phyloP scores from a whole-genome alignment of 1,140 invertebrate species.

The Hestina assimilis region DNA sequence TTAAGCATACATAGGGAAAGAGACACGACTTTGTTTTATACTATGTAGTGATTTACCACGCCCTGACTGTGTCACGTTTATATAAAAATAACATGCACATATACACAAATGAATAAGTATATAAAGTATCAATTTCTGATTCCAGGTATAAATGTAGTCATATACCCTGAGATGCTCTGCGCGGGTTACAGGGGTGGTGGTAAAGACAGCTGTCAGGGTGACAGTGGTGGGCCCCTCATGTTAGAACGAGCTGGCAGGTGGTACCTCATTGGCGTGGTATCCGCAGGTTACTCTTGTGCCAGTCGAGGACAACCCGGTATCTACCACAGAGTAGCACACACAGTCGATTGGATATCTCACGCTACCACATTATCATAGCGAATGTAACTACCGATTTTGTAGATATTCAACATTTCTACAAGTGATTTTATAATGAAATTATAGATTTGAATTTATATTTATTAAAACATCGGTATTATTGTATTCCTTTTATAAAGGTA shows the following conservation, averaged over 20 bases:
- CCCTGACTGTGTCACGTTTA: no score
- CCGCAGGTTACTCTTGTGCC: slow-evolving; percentile 95
- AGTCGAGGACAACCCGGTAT: slow-evolving; percentile 95
- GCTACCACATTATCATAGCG: slow-evolving; percentile 74
- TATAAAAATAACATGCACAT: neutral
- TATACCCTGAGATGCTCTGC: slow-evolving; percentile 98
- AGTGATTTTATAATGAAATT: neutral
- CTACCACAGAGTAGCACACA: slow-evolving; percentile 95
- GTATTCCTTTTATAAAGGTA: slow-evolving; percentile 16
- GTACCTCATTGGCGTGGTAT: slow-evolving; percentile 92
- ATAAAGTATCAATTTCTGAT: slow-evolving; percentile 4
- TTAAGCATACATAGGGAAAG: no score
- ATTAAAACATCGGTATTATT: neutral
- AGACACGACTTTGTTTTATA: no score
- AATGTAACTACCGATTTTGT: slow-evolving; percentile 3
- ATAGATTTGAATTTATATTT: neutral
- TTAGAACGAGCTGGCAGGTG: slow-evolving; percentile 90
- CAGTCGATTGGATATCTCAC: slow-evolving; percentile 93
- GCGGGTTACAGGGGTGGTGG: slow-evolving; percentile 95
- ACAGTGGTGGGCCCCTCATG: slow-evolving; percentile 94
- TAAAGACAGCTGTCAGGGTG: slow-evolving; percentile 86
- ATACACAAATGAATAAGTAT: no score
- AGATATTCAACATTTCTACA: neutral
- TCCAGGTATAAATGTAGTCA: slow-evolving; percentile 91
- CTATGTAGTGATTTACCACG: no score